Conservation (phyloP, 1,140 invertebrate genomes). For the Drosophila takahashii region DNA sequence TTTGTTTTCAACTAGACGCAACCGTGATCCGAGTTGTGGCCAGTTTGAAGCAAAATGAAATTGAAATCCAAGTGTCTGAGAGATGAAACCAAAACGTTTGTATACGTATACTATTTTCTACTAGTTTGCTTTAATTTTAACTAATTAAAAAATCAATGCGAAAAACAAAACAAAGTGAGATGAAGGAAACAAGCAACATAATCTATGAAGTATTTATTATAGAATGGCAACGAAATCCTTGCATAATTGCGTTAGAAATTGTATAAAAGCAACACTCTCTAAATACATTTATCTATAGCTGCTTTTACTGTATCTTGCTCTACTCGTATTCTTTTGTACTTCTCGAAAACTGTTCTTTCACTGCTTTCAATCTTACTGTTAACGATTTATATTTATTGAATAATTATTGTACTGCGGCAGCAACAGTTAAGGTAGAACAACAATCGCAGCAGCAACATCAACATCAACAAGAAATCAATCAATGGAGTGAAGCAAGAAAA, state of each 20-base stretch:
- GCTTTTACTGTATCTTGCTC: constrained; percentile 59
- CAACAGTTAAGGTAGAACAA: constrained; percentile 17
- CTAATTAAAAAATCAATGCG: constrained; percentile 27
- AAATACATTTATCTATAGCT: constrained; percentile 61
- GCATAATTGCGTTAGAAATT: constrained; percentile 55
- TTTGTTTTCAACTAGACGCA: constrained; percentile 24
- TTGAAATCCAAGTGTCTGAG: constrained; percentile 72
- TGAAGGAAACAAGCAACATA: constrained; percentile 21
- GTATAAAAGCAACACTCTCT: constrained; percentile 42
- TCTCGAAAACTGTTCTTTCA: constrained; percentile 70
- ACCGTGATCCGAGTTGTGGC: constrained; percentile 17
- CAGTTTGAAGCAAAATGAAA: constrained; percentile 28
- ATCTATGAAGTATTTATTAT: constrained; percentile 58
- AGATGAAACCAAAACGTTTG: constrained; percentile 75
- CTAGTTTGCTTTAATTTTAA: constrained; percentile 79
- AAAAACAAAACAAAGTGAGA: constrained; percentile 30
- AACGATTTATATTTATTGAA: constrained; percentile 65
- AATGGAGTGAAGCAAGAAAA: constrained; percentile 25
- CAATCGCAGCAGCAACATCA: constrained; percentile 11
- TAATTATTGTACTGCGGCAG: constrained; percentile 45
- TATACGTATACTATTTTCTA: constrained; percentile 83
- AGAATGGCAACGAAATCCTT: constrained; percentile 77
- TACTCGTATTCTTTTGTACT: constrained; percentile 57
- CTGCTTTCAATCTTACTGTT: constrained; percentile 67
- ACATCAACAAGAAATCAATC: constrained; percentile 29